Base-by-base conservation (phyloP, 2,888 invertebrate species). In the Platycheirus albimanus region DNA sequence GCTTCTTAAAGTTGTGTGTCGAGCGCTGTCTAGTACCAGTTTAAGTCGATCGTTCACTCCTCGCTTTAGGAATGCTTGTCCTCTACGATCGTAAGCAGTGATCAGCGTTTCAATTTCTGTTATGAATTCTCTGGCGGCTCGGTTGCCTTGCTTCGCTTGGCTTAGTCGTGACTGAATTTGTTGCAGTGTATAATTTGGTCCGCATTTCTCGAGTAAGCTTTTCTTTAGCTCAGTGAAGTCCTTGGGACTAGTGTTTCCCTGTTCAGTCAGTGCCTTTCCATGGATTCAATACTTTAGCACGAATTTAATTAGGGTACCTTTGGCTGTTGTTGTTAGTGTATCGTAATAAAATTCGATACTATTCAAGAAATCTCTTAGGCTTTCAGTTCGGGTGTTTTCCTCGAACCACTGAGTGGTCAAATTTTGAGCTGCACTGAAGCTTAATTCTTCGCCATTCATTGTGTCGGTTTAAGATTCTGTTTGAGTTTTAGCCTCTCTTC, bases 221-320 rank as follows among this genome's bases (percentile, higher is more conserved):
- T 33, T 52, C 17, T 28, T 30, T 15, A 45, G 45, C 19, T 19
- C 19, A 1, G 45, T 10, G 7, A 45, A 45, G 19, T 45, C 19
- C 19, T 10, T 19, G 2, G 19, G 45, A 1, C 10, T 45, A 1
- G 19, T 10, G 19, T 19, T 45, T 30, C 56, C 56, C 7, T 19
- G 38, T 56, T 56, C 38, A 11, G 54, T 56, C 4, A 36, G 3
- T n/a, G n/a, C n/a, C n/a, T n/a, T n/a, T n/a, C n/a, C n/a, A n/a
- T n/a, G n/a, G n/a, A n/a, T n/a, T n/a, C 13, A 36, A 11, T 36
- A 56, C 36, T 56, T 56, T 0, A 56, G 19, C 2, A 56, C n/a
- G 36, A 33, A 56, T 4, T 51, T 24, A 28, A 51, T 51, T 8
- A 56, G 36, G 13, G 52, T 52, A 13, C 13, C 7, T 3, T 52